These are phyloP conservation scores for Antennarius maculatus DNA, from an alignment of 2,797 vertebrate species.

Conservation along the genomic window DNA sequence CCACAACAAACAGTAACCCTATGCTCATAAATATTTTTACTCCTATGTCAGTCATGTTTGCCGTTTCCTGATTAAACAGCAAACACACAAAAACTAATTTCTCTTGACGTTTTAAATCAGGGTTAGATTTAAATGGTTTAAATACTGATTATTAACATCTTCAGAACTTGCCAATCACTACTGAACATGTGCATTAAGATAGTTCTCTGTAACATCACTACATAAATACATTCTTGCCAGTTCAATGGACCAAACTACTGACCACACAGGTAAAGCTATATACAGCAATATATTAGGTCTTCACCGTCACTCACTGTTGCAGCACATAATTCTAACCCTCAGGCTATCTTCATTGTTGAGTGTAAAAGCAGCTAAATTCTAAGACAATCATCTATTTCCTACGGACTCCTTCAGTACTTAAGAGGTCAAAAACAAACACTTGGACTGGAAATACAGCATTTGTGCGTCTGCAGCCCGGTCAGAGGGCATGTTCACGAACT, in stretches of 20 bases:
- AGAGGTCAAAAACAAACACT: slow-evolving; percentile 9
- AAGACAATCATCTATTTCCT: slow-evolving; percentile 13
- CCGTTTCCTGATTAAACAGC: slow-evolving; percentile 10
- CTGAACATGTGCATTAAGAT: slow-evolving; percentile 22
- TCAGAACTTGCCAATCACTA: slow-evolving; percentile 16
- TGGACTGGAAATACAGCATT: not conserved
- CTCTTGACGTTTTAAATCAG: not conserved
- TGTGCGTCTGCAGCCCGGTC: not conserved
- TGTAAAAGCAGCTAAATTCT: slow-evolving; percentile 11
- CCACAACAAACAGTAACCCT: slow-evolving; percentile 27
- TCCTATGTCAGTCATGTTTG: slow-evolving; percentile 12
- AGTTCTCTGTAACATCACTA: slow-evolving; percentile 11
- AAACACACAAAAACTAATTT: slow-evolving; percentile 18
- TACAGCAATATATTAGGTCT: slow-evolving; percentile 52
- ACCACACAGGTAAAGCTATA: slow-evolving; percentile 53
- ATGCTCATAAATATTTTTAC: slow-evolving; percentile 15
- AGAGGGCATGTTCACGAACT: not conserved
- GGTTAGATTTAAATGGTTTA: slow-evolving; percentile 9
- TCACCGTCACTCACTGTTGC: slow-evolving; percentile 10
- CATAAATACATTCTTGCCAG: slow-evolving; percentile 46
- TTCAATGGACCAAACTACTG: slow-evolving; percentile 23
- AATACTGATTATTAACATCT: slow-evolving; percentile 17
- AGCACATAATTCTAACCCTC: slow-evolving; percentile 18
- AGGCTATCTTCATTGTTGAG: slow-evolving; percentile 2
- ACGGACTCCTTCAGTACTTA: not conserved